Evolutionary conservation across 2,113 vertebrate genomes (phyloP), one percentile per base, ranked within the genome.

Genomic region (Ptilorrhoa leucosticta): DNA sequence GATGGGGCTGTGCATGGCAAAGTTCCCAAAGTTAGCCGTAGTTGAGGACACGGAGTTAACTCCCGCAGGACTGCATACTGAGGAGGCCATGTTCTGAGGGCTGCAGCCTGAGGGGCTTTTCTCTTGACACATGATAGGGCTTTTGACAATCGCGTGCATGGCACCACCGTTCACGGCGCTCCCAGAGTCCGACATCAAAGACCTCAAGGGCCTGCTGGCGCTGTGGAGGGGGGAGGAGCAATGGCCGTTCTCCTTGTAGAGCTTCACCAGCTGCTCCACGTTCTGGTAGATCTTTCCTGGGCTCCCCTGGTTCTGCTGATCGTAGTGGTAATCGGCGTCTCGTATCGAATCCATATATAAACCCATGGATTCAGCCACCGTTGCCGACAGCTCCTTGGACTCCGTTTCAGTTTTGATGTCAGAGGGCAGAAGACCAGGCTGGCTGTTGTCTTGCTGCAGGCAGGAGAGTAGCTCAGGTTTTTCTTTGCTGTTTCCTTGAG

Each of bases 331-430:
- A 93, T 99, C 99, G 2, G 98, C 98, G 24, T 99, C 99, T 94
- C 99, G 98, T 89, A 98, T 98, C 1, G 99, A 99, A 94, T 99
- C 99, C 99, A 99, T 99, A 89, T 99, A 99, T 33, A 99, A 98
- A 87, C 99, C 99, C 99, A 99, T 99, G 78, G 99, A 99, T 97
- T 99, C 99, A 0, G 99, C 99, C 87, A 99, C 99, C 1, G 99
- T 98, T 56, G 99, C 99, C 37, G 99, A 99, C 87, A 99, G 99
- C 96, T 99, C 99, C 97, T 99, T 99, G 7, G 99, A 99, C 96
- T 99, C 99, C 6, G 98, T 98, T 96, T 99, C 99, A 0, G 98
- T 98, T 97, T 99, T 98, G 96, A 98, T 98, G 93, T 98, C 98
- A 87, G 99, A 98, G 70, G 98, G 97, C 92, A 99, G 96, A 97